Base-by-base conservation (phyloP, 2,113 vertebrate genomes). In the Felis catus region DNA sequence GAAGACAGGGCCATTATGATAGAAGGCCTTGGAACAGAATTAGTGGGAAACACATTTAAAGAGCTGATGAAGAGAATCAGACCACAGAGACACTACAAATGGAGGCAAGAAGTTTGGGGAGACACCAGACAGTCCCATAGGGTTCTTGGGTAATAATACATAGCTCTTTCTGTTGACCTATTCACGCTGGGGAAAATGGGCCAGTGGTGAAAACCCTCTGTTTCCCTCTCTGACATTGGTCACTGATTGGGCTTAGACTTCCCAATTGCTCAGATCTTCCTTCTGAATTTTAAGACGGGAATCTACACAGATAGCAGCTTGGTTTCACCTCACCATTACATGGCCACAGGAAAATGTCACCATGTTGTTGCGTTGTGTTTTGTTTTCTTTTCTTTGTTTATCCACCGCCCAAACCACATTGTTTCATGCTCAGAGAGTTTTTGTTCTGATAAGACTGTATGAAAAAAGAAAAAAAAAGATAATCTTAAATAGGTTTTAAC, bases 371-470 rank as follows among this genome's bases (percentile, higher is more conserved):
- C 97, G 97, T 41, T 55, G n/a, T 11, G 3, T 58, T 65, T 41
- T 76, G 61, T 39, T 45, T 65, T 31, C 45, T 81, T 27, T 76
- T 61, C 33, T 45, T 65, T 31, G 55, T 81, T 27, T 19, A 70
- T 98, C 92, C 79, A 2, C 33, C 83, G 25, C 21, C 15, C 51
- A 58, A 95, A 94, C 96, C 96, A 97, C 95, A 97, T 96, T 97
- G 70, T 96, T 98, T 98, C 96, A 97, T 80, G 85, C 48, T 90
- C 85, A 98, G 85, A 86, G 98, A 98, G 97, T 61, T 82, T 97
- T 95, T 96, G 98, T 97, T 98, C 97, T 97, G 97, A 98, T 98
- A 92, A 98, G 98, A 97, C 79, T 97, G 93, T 93, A 96, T 16
- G 68, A 82, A 73, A 19, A 96, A 76, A 78, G 10, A 95, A 82